Evolutionary conservation across 2,797 vertebrate species (phyloP).

Genomic region (Alexandromys oeconomus): DNA sequence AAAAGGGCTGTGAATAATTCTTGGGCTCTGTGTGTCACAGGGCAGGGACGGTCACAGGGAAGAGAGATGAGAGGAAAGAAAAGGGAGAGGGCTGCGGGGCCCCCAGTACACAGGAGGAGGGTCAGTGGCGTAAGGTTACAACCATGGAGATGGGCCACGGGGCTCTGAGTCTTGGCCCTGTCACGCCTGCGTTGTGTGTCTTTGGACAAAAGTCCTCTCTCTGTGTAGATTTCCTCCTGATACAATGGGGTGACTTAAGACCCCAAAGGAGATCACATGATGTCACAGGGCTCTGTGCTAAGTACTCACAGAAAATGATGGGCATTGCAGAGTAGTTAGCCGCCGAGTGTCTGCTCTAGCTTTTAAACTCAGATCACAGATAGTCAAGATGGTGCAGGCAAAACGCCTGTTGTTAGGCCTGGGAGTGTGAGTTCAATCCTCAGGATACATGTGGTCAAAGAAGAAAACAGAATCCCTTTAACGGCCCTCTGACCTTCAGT

Average conservation of each 20-base stretch:
- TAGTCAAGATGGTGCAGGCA: not conserved
- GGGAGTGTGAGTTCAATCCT: not conserved
- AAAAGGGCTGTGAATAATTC: slow-evolving; percentile 69
- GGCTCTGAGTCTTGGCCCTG: too few relatives aligned
- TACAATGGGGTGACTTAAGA: not conserved
- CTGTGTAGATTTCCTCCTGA: not conserved
- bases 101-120: not conserved
- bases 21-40: not conserved
- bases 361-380: not conserved
- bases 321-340: not conserved
- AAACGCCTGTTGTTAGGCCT: not conserved
- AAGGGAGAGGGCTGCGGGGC: not conserved
- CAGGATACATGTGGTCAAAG: not conserved
- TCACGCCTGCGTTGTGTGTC: too few relatives aligned
- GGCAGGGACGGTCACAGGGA: not conserved
- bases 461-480: not conserved
- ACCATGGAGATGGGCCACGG: fast-evolving
- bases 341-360: not conserved
- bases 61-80: not conserved
- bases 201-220: not conserved
- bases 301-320: not conserved
- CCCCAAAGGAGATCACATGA: not conserved
- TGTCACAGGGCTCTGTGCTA: not conserved
- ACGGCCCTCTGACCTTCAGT: not conserved
- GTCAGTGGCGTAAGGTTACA: not conserved